Evolutionary conservation across 2,113 vertebrate species (phyloP), one percentile per base, ranked within the genome.

Genomic region (Lasiurus cinereus): DNA sequence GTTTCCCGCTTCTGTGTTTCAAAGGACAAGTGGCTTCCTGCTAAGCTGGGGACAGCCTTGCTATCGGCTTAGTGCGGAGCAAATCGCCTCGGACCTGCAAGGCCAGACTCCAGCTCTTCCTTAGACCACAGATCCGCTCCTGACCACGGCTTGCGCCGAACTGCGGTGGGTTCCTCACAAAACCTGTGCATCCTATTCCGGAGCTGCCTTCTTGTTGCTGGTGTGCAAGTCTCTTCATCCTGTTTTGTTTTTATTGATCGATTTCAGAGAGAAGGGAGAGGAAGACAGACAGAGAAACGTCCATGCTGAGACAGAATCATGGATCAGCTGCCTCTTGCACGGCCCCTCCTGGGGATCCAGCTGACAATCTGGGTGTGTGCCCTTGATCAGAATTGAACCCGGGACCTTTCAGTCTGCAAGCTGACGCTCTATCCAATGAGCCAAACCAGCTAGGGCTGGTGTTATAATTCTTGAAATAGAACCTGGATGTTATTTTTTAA

Each of bases 401-500:
- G 8, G 56, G 56, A 59, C 21, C 56, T 8, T 59, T 59, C 21
- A 22, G 56, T 59, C 56, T 8, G 8, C 56, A 59, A 21, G 21
- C 56, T 21, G 56, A 24, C 56, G 21, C 56, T 24, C 56, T 24
- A 1, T 59, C 56, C 56, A 22, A 21, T 9, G 56, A 59, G 56
- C 56, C 56, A 59, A 22, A 59, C 56, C 8, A 3, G 56, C 21
- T 8, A 24, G 56, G 56, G 56, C 21, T 10, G 52, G 52, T 21
- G 52, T 21, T 59, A 22, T 24, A 29, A 91, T 83, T 97, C 3
- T 4, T 43, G 93, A 96, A 77, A 96, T 79, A 62, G 22, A 92
- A 96, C 84, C 62, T 89, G 82, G 85, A 72, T 92, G 87, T 96
- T 95, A 76, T 70, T 93, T 92, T 97, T 97, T 91, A 97, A 98